These are phyloP conservation scores for Psophia crepitans DNA, from an alignment of 2,113 vertebrate genomes.

Conservation along the genomic window DNA sequence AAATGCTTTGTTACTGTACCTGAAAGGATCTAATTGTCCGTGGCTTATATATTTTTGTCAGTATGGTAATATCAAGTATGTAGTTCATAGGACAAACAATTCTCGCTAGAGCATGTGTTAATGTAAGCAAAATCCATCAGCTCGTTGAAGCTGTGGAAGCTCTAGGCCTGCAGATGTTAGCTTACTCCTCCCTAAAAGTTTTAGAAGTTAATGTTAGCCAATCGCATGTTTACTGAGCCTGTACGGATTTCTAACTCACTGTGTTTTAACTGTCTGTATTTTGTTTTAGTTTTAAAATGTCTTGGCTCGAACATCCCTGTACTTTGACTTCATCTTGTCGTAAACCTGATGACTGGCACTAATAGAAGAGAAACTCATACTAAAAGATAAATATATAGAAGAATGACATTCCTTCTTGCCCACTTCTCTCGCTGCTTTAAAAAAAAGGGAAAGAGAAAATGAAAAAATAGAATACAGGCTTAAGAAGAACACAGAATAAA, in stretches of 20 bases:
- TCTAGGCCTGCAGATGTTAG: not conserved
- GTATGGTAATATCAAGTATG: not conserved
- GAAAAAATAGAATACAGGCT: not conserved
- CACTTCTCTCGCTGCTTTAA: not conserved
- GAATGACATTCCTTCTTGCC: not conserved
- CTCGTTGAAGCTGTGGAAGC: not conserved
- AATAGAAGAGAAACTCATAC: not conserved
- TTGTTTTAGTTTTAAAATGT: slow-evolving; percentile 8
- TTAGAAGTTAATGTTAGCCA: not conserved
- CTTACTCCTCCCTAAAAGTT: slow-evolving; percentile 1
- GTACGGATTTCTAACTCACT: not conserved
- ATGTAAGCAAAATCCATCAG: not conserved
- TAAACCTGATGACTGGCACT: not conserved
- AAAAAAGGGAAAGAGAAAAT: not conserved
- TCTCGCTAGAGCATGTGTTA: not conserved
- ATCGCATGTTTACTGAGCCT: not conserved
- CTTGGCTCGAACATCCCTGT: not conserved
- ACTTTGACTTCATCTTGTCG: not conserved
- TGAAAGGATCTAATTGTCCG: not conserved
- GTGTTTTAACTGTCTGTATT: not conserved
- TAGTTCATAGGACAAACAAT: not conserved
- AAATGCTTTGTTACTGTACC: not conserved
- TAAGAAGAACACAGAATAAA: not conserved
- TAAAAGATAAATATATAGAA: not conserved
- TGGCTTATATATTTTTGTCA: not conserved